Conservation (phyloP, 2,113 vertebrate species). For the Nannospalax galili region DNA sequence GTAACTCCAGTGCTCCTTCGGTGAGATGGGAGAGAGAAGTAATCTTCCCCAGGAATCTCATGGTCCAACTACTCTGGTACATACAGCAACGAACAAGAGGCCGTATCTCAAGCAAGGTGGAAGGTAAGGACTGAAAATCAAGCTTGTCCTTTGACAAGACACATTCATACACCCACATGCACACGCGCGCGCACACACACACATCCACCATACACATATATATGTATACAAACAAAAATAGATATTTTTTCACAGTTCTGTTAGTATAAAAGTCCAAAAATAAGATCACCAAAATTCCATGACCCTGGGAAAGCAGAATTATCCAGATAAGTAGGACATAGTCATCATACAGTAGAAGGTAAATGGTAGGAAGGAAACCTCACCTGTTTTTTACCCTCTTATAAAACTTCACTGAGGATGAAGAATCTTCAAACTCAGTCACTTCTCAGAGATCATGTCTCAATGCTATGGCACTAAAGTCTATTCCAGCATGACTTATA, state of each 20-base stretch:
- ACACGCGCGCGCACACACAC: not conserved
- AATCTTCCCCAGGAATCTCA: not conserved
- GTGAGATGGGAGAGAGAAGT: not conserved
- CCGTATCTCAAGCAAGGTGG: not conserved
- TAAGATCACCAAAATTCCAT: not conserved
- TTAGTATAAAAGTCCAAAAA: not conserved
- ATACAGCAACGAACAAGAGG: not conserved
- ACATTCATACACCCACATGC: not conserved
- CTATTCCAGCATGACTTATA: not conserved
- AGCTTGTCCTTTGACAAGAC: not conserved
- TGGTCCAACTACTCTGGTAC: not conserved
- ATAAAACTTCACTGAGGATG: not conserved
- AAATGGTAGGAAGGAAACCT: not conserved
- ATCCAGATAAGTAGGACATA: not conserved
- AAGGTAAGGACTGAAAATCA: not conserved
- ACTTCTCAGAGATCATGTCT: not conserved
- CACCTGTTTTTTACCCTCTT: not conserved
- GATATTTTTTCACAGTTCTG: not conserved
- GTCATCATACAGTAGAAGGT: not conserved
- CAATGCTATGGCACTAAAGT: rapidly evolving
- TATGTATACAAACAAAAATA: not conserved
- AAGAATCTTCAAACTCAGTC: not conserved
- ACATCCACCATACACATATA: not conserved
- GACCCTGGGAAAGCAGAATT: not conserved
- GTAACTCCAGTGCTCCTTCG: not conserved